These are phyloP conservation scores for Leptopilina drosophilae DNA, from an alignment of 2,888 invertebrate species.

Conservation along the genomic window DNA sequence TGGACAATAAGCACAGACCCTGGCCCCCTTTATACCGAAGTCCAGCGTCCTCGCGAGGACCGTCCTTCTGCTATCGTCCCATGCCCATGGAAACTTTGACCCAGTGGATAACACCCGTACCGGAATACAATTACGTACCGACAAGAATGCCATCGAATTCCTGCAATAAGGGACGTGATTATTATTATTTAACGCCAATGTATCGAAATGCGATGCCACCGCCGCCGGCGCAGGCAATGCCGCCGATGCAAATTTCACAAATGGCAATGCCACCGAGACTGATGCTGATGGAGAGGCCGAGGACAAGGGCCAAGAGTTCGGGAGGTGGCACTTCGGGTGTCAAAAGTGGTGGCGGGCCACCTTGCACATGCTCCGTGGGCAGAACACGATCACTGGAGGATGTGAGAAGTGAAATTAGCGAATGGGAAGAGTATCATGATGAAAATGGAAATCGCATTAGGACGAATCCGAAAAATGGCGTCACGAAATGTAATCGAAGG, in stretches of 20 bases:
- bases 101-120: slow-evolving; percentile 78
- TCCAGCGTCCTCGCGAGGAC: slow-evolving; percentile 67
- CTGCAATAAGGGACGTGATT: slow-evolving; percentile 77
- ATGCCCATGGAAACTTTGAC: slow-evolving; percentile 77
- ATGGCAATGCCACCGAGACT: slow-evolving; percentile 69
- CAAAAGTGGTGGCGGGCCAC: slow-evolving; percentile 67
- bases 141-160: slow-evolving; percentile 75
- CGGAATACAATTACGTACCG: slow-evolving; percentile 78
- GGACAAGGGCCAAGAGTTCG: slow-evolving; percentile 64
- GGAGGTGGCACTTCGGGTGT: slow-evolving; percentile 54
- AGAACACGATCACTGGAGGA: slow-evolving; percentile 86
- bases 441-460: slow-evolving; percentile 82
- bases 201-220: slow-evolving; percentile 84
- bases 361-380: slow-evolving; percentile 80
- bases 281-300: slow-evolving; percentile 70
- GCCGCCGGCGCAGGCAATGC: slow-evolving; percentile 74
- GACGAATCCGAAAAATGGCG: slow-evolving; percentile 77
- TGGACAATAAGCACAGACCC: slow-evolving; percentile 79
- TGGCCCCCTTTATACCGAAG: slow-evolving; percentile 83
- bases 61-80: slow-evolving; percentile 77
- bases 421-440: slow-evolving; percentile 82
- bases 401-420: slow-evolving; percentile 82
- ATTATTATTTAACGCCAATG: slow-evolving; percentile 84
- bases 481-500: slow-evolving; percentile 80
- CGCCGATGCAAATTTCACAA: slow-evolving; percentile 64